Evolutionary conservation across 35 echinoderm and acorn worm species (phyloP), one percentile per base, ranked within the genome.

Genomic region (Anneissia japonica): DNA sequence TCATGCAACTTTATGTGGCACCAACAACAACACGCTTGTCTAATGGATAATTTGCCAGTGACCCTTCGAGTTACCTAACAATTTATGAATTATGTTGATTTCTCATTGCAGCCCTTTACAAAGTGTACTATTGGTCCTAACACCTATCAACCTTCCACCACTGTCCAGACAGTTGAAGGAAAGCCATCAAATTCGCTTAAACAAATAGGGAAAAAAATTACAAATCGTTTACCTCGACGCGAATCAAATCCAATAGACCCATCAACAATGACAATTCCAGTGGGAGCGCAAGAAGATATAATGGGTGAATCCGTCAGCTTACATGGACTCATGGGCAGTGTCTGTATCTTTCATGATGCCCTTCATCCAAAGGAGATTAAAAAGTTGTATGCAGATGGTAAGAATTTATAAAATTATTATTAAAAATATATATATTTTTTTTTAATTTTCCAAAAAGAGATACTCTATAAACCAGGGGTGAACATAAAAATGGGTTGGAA

Each of bases 291-390:
- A 36, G 90, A 99, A 74, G 39, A 91, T 35, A 92, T 92, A 26
- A 91, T 86, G 89, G 92, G 92, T 28, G 83, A 64, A 4, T 80
- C 91, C 28, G 86, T 89, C 82, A 94, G 92, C 36, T 38, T 94
- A 0, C 95, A 98, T 34, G 95, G 95, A 83, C 95, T 94, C 64
- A 87, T 98, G 86, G 96, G 96, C 6, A 99, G 89, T 89, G 96
- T 86, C 30, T 99, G 92, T 84, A 87, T 99, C 28, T 99, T 99
- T 74, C 87, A 93, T 76, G 96, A 99, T 46, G 87, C 90, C 12
- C 41, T 99, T 1, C 39, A 34, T 31, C 86, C 96, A 33, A 39
- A 89, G 0, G 92, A 99, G 85, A 79, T 99, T 83, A 99, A 94
- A 80, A 91, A 91, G 46, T 83, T 99, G 30, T 91, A 91, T 77